Evolutionary conservation across 2,888 invertebrate species (phyloP), one percentile per base, ranked within the genome.

Genomic region (Leptarthrus brevirostris): DNA sequence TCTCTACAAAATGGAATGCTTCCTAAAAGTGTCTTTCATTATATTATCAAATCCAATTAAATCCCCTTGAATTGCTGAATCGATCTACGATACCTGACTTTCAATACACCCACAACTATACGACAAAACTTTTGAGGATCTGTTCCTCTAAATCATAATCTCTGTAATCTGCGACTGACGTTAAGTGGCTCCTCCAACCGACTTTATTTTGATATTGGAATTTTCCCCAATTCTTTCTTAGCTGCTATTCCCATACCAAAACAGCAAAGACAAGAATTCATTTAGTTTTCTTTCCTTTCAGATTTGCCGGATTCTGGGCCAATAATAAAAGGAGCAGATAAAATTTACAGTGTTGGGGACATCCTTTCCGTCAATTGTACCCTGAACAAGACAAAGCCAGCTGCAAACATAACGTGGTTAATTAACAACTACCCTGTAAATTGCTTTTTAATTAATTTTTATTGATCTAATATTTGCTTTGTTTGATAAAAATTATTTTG

Each of bases 271-370:
- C 12, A 14, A 49, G 14, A 52, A 52, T 52, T 69, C 69, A 69
- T 52, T 52, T 52, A 69, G 6, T 54, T 54, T 14, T 70, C 36
- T 58, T 30, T 40, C 18, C 47, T 72, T 66, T 10, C 69, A 72
- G 72, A 76, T 52, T 18, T 74, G 12, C 77, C 77, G 22, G 66
- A 36, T 18, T 34, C 52, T n/a, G 74, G 75, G 22, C 77, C 77
- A 26, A 58, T 34, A 26, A 77, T 77, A 34, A 66, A 72, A 10
- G 54, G 52, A 20, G 44, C 70, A 12, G 74, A 76, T 18, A 74
- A 66, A 24, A 34, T 73, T 12, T 77, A 76, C 71, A 76, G 84
- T 20, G 82, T 84, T 73, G 82, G 79, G 36, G 77, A 77, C 61
- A 77, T 76, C 18, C 53, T 78, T n/a, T 40, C 58, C 40, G 77